These are phyloP conservation scores for Cygnus buccinator DNA, from an alignment of 2,113 vertebrate species.

Conservation along the genomic window DNA sequence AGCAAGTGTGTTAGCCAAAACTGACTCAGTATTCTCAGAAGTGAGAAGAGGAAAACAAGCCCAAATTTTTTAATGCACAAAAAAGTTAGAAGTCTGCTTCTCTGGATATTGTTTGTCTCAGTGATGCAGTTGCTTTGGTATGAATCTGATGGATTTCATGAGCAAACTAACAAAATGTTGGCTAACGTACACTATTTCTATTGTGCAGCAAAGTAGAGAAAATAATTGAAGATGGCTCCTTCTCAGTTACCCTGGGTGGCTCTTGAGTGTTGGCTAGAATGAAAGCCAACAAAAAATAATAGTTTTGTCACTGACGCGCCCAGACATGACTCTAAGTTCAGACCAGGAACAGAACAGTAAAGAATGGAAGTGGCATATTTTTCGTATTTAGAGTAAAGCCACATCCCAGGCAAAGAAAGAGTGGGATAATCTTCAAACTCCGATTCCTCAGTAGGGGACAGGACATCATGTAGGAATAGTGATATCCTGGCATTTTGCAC, in stretches of 20 bases:
- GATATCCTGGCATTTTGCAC: neutral
- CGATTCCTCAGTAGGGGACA: neutral
- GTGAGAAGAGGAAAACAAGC: neutral
- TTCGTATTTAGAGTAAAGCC: neutral
- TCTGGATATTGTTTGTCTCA: neutral
- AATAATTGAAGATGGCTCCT: neutral
- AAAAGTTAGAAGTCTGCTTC: neutral
- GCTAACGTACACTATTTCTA: neutral
- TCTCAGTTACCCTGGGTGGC: neutral
- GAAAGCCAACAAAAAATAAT: neutral
- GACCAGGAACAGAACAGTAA: neutral
- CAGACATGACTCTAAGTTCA: neutral
- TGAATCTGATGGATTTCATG: slow-evolving; percentile 13
- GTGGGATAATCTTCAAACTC: neutral
- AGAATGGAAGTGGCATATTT: neutral
- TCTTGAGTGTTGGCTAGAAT: neutral
- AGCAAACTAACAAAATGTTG: neutral
- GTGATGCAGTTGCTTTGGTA: neutral
- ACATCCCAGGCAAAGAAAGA: neutral
- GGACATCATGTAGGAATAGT: neutral
- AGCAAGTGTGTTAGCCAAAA: neutral
- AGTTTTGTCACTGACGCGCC: neutral
- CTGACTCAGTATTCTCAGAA: slow-evolving; percentile 4
- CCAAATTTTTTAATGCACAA: neutral
- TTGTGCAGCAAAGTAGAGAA: slow-evolving; percentile 2